Conservation (phyloP, 2,888 invertebrate genomes). For the Syritta pipiens region DNA sequence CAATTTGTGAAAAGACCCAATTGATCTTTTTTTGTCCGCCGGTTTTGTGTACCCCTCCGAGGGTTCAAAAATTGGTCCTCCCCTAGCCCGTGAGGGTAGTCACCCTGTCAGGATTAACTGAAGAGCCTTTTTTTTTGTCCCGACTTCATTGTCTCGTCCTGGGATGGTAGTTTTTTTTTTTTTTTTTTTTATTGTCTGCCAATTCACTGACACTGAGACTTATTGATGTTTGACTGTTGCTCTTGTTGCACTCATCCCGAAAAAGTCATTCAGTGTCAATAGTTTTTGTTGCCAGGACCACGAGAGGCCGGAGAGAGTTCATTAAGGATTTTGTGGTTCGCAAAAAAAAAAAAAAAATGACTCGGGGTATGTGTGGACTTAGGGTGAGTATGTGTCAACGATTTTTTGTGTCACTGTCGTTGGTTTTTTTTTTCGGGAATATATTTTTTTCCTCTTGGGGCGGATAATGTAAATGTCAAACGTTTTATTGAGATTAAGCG, state of each 20-base stretch:
- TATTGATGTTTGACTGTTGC: slow-evolving; percentile 69
- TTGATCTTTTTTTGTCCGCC: slow-evolving; percentile 37
- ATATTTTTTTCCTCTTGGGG: slow-evolving; percentile 1
- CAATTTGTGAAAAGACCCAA: slow-evolving; percentile 26
- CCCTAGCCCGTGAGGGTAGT: slow-evolving; percentile 21
- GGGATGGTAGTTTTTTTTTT: not conserved
- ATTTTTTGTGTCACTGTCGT: slow-evolving; percentile 3
- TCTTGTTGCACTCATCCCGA: slow-evolving; percentile 55
- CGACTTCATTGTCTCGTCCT: slow-evolving; percentile 29
- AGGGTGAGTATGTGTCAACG: slow-evolving; percentile 29
- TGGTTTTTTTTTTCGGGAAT: not conserved
- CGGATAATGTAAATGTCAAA: slow-evolving; percentile 44
- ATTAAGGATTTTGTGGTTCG: slow-evolving; percentile 53
- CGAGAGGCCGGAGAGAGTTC: slow-evolving; percentile 28
- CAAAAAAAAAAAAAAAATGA: slow-evolving; percentile 52
- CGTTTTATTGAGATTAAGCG: slow-evolving; percentile 63
- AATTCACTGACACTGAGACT: slow-evolving; percentile 56
- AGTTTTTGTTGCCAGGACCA: too few relatives aligned
- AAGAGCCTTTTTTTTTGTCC: slow-evolving; percentile 56
- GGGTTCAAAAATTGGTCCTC: slow-evolving; percentile 42
- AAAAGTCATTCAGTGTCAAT: slow-evolving; percentile 65
- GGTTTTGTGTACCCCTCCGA: slow-evolving; percentile 42
- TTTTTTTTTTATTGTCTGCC: slow-evolving; percentile 1
- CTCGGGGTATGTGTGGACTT: not conserved
- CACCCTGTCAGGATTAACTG: slow-evolving; percentile 57